Base-by-base conservation (phyloP, 2,888 invertebrate genomes). In the Gymnosoma rotundatum region DNA sequence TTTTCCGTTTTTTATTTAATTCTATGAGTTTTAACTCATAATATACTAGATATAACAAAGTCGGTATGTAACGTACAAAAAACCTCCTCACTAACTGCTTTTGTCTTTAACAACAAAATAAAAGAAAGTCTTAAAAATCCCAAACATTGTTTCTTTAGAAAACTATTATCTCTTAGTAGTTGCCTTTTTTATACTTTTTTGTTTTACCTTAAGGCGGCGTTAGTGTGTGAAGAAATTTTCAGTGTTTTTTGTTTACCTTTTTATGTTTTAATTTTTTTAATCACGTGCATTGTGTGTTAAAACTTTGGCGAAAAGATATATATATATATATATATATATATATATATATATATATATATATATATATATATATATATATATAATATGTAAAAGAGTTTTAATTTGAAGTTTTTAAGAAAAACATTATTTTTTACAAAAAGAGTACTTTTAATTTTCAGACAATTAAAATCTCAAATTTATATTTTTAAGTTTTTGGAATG, bases 271-370 rank as follows among this genome's bases (percentile, higher is more conserved):
- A 69, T 66, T 72, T 52, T 83, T 83, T 83, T 79, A 79, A 83
- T 79, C 66, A 72, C 79, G 72, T 79, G 61, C 60, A 83, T 66
- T 79, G 58, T 83, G 70, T 79, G 66, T 67, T 48, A 78, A 78
- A 63, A 58, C 50, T 42, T 67, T 38, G 12, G 20, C 25, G 18
- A n/a, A 69, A 6, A 42, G 10, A 42, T 12, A n/a, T 12, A 14
- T 63, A 42, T 32, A 18, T 1, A 20, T 18, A 36, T 21, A 63
- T 63, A 63, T 45, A 20, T 6, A 42, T 3, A n/a, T n/a, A 42
- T 12, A n/a, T 12, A 14, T 63, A 42, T 32, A 18, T 1, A 20
- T 18, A 36, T n/a, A 42, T 12, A n/a, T 12, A 14, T 63, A 42
- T 32, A 18, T 1, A 20, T 18, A 36, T n/a, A 42, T 12, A n/a